Conservation (phyloP, 2,888 invertebrate genomes). For the Zhuqinia jingwanae region DNA sequence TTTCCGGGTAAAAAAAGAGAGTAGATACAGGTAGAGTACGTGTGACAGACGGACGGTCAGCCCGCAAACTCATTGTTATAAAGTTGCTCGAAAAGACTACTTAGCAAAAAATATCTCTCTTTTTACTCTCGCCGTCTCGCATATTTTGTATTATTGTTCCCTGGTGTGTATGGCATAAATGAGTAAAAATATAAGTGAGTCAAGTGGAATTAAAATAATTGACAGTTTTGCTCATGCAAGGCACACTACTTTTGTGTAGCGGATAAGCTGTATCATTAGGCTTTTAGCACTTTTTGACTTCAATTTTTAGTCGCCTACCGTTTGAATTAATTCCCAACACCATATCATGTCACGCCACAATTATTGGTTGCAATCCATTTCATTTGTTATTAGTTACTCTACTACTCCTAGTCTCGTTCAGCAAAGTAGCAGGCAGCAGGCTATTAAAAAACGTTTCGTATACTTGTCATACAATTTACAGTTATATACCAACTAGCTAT, state of each 20-base stretch:
- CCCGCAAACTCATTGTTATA: too few relatives aligned
- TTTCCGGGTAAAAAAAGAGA: too few relatives aligned
- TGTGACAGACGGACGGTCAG: too few relatives aligned
- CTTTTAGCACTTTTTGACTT: slow-evolving; percentile 58
- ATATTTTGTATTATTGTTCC: not conserved
- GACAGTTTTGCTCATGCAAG: slow-evolving; percentile 71
- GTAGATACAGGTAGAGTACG: too few relatives aligned
- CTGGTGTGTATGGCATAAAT: slow-evolving; percentile 11
- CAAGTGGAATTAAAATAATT: slow-evolving; percentile 71
- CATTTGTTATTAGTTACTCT: too few relatives aligned
- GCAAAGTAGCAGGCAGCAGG: too few relatives aligned
- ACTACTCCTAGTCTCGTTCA: too few relatives aligned
- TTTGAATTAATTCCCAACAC: slow-evolving; percentile 63
- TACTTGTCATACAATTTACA: too few relatives aligned
- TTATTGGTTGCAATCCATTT: slow-evolving; percentile 48
- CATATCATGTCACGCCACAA: slow-evolving; percentile 54
- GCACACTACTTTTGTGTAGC: slow-evolving; percentile 42
- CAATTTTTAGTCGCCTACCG: slow-evolving; percentile 48
- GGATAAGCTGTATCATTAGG: slow-evolving; percentile 13
- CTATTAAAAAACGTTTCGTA: too few relatives aligned
- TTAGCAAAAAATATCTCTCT: not conserved
- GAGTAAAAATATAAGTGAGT: slow-evolving; percentile 54
- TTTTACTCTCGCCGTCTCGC: slow-evolving; percentile 1
- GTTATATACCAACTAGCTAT: too few relatives aligned
- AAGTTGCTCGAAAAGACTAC: too few relatives aligned